Evolutionary conservation across 2,113 vertebrate genomes (phyloP).

Genomic region (Myotis davidii): DNA sequence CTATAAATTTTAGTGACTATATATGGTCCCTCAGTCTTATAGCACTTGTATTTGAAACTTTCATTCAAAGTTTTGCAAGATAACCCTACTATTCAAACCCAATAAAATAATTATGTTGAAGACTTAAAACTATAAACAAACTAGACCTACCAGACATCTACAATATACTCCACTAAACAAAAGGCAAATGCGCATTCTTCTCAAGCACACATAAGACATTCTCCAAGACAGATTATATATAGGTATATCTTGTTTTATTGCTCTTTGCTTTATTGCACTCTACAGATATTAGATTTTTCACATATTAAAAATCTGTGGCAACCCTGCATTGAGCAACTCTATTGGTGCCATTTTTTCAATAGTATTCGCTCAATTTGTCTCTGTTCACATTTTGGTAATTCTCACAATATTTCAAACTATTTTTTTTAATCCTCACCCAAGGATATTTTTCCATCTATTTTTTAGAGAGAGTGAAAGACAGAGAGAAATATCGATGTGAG

Average conservation of each 20-base stretch:
- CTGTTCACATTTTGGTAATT: neutral
- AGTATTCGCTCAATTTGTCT: neutral
- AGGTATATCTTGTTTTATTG: neutral
- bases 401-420: neutral
- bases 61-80: neutral
- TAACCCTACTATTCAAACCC: neutral
- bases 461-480: too few species aligned
- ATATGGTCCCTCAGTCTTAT: neutral
- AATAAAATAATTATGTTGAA: neutral
- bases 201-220: constrained; percentile 2
- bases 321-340: neutral
- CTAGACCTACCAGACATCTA: neutral
- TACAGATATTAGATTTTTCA: neutral
- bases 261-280: neutral
- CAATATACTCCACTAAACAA: neutral
- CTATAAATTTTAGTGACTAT: neutral
- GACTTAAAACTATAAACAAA: constrained; percentile 9
- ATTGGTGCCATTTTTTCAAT: neutral
- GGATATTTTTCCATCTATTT: too few species aligned
- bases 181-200: constrained; percentile 2
- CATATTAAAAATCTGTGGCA: neutral
- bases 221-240: neutral
- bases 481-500: too few species aligned
- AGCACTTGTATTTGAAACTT: neutral
- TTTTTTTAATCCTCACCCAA: too few species aligned